Conservation (phyloP, 2,888 invertebrate species). For the Acanthosepion pharaonis region DNA sequence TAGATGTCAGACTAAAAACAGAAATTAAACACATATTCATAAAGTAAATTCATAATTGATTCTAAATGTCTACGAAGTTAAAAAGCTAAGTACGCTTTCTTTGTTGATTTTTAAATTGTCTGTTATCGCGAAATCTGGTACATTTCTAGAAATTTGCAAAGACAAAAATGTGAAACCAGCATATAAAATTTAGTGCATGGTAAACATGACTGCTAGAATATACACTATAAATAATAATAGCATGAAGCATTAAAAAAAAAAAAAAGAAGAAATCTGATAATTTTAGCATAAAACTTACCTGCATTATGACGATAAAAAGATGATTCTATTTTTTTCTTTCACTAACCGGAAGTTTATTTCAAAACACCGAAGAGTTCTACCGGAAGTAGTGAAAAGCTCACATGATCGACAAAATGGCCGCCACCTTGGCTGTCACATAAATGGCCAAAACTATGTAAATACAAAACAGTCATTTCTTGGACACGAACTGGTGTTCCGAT, state of each 20-base stretch:
- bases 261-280: neutral
- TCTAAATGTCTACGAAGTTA: too few species aligned
- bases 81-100: neutral
- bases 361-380: neutral
- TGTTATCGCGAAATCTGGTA: neutral
- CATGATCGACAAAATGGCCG: constrained; percentile 47
- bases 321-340: neutral
- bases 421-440: neutral
- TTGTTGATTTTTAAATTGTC: neutral
- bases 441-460: constrained; percentile 11
- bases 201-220: neutral
- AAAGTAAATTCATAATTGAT: too few species aligned
- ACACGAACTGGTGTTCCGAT: neutral
- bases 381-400: neutral
- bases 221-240: neutral
- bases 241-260: neutral
- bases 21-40: too few species aligned
- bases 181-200: neutral
- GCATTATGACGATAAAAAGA: neutral
- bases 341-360: neutral
- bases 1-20: too few species aligned
- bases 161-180: neutral
- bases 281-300: neutral
- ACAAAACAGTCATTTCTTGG: neutral
- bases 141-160: neutral